Evolutionary conservation across 1,140 invertebrate species (phyloP).

Genomic region (Drosophila guanche): DNA sequence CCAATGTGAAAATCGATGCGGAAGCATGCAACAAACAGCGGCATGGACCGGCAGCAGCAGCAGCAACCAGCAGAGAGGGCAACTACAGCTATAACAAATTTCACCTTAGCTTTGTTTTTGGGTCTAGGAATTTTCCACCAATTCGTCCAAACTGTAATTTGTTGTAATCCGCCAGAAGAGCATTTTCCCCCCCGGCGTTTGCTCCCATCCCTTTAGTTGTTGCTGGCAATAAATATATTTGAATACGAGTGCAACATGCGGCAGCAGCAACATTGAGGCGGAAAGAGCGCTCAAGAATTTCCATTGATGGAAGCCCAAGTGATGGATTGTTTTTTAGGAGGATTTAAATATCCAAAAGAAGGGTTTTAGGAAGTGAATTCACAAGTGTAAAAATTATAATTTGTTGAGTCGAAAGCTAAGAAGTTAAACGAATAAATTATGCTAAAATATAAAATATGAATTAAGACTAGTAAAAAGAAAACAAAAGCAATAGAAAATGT

Average conservation of each 20-base stretch:
- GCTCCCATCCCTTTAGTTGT: background rate
- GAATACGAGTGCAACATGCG: conserved; percentile 54
- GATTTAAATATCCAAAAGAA: background rate
- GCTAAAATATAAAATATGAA: no score
- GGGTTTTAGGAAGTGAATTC: no score
- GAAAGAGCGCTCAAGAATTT: background rate
- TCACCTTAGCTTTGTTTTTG: conserved; percentile 42
- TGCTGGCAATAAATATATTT: conserved; percentile 55
- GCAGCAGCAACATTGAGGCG: conserved; percentile 24
- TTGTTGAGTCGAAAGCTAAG: no score
- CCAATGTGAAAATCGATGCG: conserved; percentile 80
- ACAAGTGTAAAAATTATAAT: no score
- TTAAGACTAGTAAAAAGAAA: no score
- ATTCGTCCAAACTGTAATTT: conserved; percentile 52
- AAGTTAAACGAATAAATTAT: no score
- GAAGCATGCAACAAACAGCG: conserved; percentile 66
- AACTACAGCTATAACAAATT: conserved; percentile 26
- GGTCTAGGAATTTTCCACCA: conserved; percentile 39
- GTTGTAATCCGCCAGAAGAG: background rate
- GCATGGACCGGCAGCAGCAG: conserved; percentile 34
- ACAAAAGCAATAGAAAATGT: no score
- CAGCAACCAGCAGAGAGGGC: conserved; percentile 17
- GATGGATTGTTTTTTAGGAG: background rate
- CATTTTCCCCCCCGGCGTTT: background rate
- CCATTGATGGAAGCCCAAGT: background rate